Evolutionary conservation across 2,113 vertebrate species (phyloP).

Genomic region (Bothrops jararaca): DNA sequence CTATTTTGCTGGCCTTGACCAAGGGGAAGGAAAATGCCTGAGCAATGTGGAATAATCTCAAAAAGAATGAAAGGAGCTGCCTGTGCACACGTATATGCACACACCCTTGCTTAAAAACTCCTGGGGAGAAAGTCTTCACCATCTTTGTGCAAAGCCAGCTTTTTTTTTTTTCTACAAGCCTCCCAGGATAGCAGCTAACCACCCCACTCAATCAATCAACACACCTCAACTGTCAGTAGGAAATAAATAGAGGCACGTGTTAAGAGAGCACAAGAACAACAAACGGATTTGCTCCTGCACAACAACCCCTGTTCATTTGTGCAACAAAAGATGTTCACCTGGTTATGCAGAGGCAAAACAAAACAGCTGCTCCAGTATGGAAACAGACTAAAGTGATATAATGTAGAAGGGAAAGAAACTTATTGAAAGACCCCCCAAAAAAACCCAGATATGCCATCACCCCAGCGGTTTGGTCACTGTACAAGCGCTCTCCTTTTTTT

Average conservation of each 20-base stretch:
- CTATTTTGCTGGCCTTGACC: neutral
- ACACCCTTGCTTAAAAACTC: neutral
- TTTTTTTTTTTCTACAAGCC: neutral
- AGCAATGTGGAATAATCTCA: neutral
- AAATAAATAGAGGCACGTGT: neutral
- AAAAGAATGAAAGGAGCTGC: neutral
- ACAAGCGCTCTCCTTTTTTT: neutral
- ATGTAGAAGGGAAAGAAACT: neutral
- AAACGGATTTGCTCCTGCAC: neutral
- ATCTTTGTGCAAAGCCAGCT: neutral
- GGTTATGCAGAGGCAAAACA: neutral
- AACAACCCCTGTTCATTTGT: neutral
- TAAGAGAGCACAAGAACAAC: neutral
- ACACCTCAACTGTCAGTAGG: neutral
- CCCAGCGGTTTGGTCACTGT: neutral
- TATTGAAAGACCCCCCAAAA: neutral
- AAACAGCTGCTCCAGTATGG: neutral
- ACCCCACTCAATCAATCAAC: neutral
- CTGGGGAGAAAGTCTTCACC: neutral
- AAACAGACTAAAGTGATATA: neutral
- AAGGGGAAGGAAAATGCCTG: neutral
- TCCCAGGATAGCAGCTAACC: no score
- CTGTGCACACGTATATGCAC: neutral
- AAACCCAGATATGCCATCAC: neutral
- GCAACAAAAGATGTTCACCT: fast-evolving